Evolutionary conservation across 2,113 vertebrate species (phyloP).

Genomic region (Dissostichus mawsoni): DNA sequence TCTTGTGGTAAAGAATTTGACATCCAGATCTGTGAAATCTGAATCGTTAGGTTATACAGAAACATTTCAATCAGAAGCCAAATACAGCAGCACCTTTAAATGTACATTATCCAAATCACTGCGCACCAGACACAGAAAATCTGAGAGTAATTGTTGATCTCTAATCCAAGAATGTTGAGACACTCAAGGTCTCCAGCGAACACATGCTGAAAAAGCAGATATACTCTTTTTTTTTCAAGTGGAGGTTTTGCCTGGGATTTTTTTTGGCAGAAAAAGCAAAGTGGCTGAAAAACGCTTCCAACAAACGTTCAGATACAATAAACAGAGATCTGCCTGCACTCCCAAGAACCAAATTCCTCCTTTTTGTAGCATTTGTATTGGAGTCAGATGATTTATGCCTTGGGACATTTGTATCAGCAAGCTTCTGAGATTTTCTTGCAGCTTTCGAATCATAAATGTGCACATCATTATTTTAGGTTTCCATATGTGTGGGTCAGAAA

Average conservation of each 20-base stretch:
- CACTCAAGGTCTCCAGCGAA: neutral
- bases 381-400: constrained; percentile 34
- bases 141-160: neutral
- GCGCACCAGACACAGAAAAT: neutral
- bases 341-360: neutral
- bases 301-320: constrained; percentile 33
- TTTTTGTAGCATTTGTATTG: constrained; percentile 9
- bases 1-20: too few relatives aligned
- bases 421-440: neutral
- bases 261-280: constrained; percentile 8
- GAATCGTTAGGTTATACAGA: neutral
- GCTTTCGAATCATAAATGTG: neutral
- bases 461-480: too few relatives aligned
- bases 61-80: neutral
- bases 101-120: neutral
- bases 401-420: constrained; percentile 9
- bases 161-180: neutral
- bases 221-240: neutral
- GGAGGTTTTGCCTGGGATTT: neutral
- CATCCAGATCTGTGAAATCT: too few relatives aligned
- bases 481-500: neutral
- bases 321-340: constrained; percentile 2
- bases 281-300: neutral
- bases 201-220: neutral
- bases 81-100: neutral